Evolutionary conservation across 2,888 invertebrate genomes (phyloP).

Genomic region (Eupithecia pulchellata): DNA sequence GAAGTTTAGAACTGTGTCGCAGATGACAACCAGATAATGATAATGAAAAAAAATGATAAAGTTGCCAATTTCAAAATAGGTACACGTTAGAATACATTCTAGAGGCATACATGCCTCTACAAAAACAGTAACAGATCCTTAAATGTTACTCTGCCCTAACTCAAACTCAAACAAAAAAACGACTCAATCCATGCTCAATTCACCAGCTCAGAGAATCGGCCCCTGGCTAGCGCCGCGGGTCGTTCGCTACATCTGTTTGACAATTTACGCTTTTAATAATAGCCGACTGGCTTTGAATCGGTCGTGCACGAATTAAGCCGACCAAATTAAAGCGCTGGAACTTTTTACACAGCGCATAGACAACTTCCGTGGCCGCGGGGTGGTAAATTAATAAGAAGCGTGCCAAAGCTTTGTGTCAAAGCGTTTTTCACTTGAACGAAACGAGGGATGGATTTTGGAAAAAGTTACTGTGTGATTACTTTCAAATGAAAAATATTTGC

Average conservation of each 20-base stretch:
- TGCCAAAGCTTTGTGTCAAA: conserved; percentile 12
- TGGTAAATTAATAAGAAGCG: conserved; percentile 65
- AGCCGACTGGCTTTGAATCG: conserved; percentile 80
- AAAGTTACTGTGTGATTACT: background rate
- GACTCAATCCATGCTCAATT: conserved; percentile 11
- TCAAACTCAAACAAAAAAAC: background rate
- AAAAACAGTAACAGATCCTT: background rate
- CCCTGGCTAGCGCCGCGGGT: conserved; percentile 58
- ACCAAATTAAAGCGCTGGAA: conserved; percentile 82
- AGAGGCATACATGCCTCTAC: too few relatives aligned
- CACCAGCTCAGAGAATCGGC: conserved; percentile 18
- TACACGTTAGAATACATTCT: too few relatives aligned
- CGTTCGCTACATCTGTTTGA: conserved; percentile 82
- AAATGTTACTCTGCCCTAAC: background rate
- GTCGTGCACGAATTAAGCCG: conserved; percentile 79
- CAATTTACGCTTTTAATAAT: conserved; percentile 85
- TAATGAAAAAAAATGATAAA: too few relatives aligned
- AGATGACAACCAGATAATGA: too few relatives aligned
- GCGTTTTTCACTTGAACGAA: background rate
- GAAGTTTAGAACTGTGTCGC: too few relatives aligned
- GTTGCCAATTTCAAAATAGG: too few relatives aligned
- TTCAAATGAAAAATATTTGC: background rate
- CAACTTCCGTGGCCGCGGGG: conserved; percentile 57
- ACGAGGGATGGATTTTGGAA: background rate
- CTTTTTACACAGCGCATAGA: conserved; percentile 70